phyloP scores from a whole-genome alignment of 2,113 vertebrate genomes.

The Anarrhichthys ocellatus region DNA sequence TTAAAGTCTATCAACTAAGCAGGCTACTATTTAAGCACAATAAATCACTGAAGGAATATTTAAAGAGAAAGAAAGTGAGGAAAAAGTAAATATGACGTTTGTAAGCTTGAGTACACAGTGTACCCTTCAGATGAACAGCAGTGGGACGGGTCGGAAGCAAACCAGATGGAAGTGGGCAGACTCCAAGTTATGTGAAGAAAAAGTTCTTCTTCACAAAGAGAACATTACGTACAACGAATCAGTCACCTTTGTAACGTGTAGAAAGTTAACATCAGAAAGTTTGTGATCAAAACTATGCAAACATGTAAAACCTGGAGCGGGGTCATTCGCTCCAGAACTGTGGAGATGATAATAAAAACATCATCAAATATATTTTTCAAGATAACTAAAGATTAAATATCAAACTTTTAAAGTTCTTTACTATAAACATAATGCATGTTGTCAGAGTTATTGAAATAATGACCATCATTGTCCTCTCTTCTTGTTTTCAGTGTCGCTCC shows the following conservation, averaged over 20 bases:
- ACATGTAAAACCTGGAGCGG: neutral
- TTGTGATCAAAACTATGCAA: no score
- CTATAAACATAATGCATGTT: neutral
- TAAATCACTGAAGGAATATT: no score
- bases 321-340: neutral
- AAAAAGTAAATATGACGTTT: neutral
- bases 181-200: neutral
- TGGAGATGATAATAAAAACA: neutral
- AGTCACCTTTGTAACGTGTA: neutral
- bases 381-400: neutral
- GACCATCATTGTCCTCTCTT: neutral
- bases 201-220: neutral
- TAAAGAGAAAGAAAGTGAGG: neutral
- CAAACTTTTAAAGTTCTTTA: neutral
- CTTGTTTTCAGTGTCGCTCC: neutral
- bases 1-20: neutral
- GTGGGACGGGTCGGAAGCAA: neutral
- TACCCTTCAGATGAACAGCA: neutral
- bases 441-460: neutral
- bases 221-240: neutral
- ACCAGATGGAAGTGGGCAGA: neutral
- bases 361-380: neutral
- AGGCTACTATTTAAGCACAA: neutral
- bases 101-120: conserved; percentile 7
- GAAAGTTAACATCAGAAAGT: neutral